Conservation (phyloP, 2,797 vertebrate species). For the Sebastes melanostomus region DNA sequence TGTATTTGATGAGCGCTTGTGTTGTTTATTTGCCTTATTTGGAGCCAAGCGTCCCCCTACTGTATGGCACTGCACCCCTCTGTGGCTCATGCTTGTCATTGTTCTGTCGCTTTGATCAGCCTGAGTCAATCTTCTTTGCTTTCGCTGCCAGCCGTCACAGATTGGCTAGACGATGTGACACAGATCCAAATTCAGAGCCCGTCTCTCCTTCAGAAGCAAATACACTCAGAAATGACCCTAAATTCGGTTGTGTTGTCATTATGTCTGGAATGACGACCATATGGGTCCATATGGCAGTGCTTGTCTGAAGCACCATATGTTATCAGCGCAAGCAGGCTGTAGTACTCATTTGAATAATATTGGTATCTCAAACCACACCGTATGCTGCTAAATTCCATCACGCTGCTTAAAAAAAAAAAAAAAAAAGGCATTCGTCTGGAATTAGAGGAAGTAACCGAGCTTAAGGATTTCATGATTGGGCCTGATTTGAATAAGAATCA, state of each 20-base stretch:
- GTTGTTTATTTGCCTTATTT: slow-evolving; percentile 56
- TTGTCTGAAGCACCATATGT: slow-evolving; percentile 78
- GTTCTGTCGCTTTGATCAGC: slow-evolving; percentile 71
- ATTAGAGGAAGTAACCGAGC: slow-evolving; percentile 46
- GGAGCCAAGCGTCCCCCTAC: slow-evolving; percentile 33
- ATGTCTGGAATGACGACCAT: slow-evolving; percentile 76
- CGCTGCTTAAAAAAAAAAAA: slow-evolving; percentile 20
- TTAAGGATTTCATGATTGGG: slow-evolving; percentile 49
- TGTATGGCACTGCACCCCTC: slow-evolving; percentile 47
- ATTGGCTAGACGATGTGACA: slow-evolving; percentile 74
- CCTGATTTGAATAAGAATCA: slow-evolving; percentile 37
- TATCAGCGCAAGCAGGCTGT: slow-evolving; percentile 69
- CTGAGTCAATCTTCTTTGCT: slow-evolving; percentile 65
- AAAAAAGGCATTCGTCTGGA: slow-evolving; percentile 36
- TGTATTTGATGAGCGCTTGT: slow-evolving; percentile 50
- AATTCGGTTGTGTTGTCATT: slow-evolving; percentile 79
- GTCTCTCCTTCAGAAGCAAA: slow-evolving; percentile 70
- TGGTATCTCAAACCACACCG: slow-evolving; percentile 57
- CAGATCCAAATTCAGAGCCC: slow-evolving; percentile 71
- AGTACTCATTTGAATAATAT: slow-evolving; percentile 70
- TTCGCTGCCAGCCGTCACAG: slow-evolving; percentile 65
- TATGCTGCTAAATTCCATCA: slow-evolving; percentile 70
- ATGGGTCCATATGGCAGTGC: slow-evolving; percentile 78
- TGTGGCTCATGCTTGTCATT: slow-evolving; percentile 64
- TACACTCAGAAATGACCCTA: slow-evolving; percentile 72